Conservation (phyloP, 2,797 vertebrate genomes). For the Esox lucius region DNA sequence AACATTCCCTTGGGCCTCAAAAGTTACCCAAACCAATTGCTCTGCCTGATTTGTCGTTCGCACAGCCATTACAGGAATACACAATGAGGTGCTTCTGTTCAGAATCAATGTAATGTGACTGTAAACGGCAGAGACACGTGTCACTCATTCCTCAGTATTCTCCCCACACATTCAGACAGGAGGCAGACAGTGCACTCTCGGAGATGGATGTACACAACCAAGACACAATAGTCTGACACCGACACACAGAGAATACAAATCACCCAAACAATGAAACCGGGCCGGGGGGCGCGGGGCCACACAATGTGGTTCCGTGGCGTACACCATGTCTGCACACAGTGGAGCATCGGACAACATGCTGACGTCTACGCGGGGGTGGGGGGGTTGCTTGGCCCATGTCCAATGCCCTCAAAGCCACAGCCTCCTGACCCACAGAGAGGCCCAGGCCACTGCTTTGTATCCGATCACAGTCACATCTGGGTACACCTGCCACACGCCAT, state of each 20-base stretch:
- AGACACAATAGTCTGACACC: not conserved
- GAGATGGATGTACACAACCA: not conserved
- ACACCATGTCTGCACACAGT: not conserved
- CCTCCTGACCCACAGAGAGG: not conserved
- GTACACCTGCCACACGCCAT: constrained; percentile 4
- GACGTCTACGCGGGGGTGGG: too few relatives aligned
- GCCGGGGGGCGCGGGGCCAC: not conserved
- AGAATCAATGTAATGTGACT: not conserved
- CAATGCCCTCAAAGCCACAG: not conserved
- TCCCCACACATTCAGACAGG: not conserved
- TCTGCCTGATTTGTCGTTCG: not conserved
- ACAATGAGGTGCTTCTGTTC: not conserved
- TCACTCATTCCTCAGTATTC: not conserved
- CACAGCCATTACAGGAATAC: not conserved
- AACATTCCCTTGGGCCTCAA: not conserved
- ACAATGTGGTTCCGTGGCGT: not conserved
- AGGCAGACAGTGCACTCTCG: constrained; percentile 2
- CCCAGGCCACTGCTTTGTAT: not conserved
- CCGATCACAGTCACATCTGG: not conserved
- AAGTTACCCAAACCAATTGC: not conserved
- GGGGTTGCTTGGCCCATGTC: not conserved
- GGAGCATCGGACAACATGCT: not conserved
- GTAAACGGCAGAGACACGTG: not conserved
- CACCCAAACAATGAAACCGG: not conserved
- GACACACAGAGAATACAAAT: not conserved